Evolutionary conservation across 2,113 vertebrate genomes (phyloP), one percentile per base, ranked within the genome.

Genomic region (Osmerus eperlanus): DNA sequence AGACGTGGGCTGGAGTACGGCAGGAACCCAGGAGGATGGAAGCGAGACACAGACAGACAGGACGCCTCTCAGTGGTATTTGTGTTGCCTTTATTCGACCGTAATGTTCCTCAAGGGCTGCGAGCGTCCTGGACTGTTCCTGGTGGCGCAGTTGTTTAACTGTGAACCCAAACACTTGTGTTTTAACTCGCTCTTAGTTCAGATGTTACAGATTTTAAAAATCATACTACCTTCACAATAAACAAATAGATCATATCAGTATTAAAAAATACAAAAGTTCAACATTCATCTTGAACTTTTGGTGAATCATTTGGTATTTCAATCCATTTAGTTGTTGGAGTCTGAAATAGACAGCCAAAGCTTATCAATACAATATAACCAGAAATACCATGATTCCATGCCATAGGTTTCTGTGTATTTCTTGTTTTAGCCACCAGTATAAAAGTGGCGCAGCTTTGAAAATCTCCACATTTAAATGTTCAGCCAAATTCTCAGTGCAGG

Each of bases 81-180:
- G 79, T 80, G 77, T 86, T 88, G 86, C 84, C 85, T 89, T 86
- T 36, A 19, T 51, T 41, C 84, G 79, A 85, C 71, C 82, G 74
- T 74, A 82, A 76, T 78, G 77, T 76, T 78, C 81, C 78, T 83
- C 80, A 93, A 92, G 90, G 90, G 91, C 91, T 92, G 89, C 84
- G 87, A 85, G 83, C 83, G 75, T 77, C 84, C 83, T 83, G 55
- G 68, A 82, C 87, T 91, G 89, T 90, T 91, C 83, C 74, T 81
- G 87, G 76, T 71, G 56, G 83, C 84, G 78, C 78, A 82, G 86
- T 86, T 73, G 53, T 74, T 80, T 71, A 76, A 85, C 81, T 91
- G 84, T 87, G 87, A 89, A 81, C 65, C 64, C 81, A 75, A 72
- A 76, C 86, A 83, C 71, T 59, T 23, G 32, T n/a, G 51, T 69